Base-by-base conservation (phyloP, 2,113 vertebrate genomes). In the Pleuronectes platessa region DNA sequence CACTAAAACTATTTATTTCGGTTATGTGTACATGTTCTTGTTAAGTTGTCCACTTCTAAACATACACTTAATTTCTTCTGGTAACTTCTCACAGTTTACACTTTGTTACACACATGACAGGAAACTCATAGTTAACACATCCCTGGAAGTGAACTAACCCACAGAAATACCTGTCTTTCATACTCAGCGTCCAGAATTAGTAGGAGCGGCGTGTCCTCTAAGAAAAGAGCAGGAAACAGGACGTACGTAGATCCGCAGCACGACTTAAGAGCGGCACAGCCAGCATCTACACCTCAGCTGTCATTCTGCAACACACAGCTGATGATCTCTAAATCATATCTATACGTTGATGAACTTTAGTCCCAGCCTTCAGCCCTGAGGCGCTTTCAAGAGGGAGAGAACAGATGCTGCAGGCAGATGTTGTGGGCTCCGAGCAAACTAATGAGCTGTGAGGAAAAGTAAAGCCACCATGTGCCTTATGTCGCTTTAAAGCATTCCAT, bases 191-290 rank as follows among this genome's bases (percentile, higher is more conserved):
- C 63, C 81, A 73, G 51, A 79, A 86, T 81, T 85, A 84, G 79
- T 56, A 62, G n/a, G 61, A 45, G 17, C 55, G 8, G 59, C 4
- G 26, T 14, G 26, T 81, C 82, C 71, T 79, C 51, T 60, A 20
- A 87, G 62, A 82, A 74, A 83, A 70, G 61, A 63, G 18, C 76
- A 87, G 86, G 86, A 87, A 89, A 89, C 81, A 85, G 88, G 88
- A 89, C 61, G 61, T 81, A 78, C 79, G 81, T 86, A 85, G 26
- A 73, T 89, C 86, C 59, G n/a, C 84, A 64, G 61, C 37, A 20
- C 23, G 61, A 26, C 68, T 70, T 71, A 60, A 55, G 64, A 58
- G 73, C n/a, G 5, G 27, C 66, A 68, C 66, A 55, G 66, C 23
- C 3, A 6, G 37, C 12, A 3, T 53, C 24, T 31, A 20, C 66